A percentile compares a stretch with the other conserved stretches of the same genome.
These are phyloP conservation scores for Pao palembangensis DNA, from an alignment of 2,113 vertebrate genomes.

Conservation along the genomic window DNA sequence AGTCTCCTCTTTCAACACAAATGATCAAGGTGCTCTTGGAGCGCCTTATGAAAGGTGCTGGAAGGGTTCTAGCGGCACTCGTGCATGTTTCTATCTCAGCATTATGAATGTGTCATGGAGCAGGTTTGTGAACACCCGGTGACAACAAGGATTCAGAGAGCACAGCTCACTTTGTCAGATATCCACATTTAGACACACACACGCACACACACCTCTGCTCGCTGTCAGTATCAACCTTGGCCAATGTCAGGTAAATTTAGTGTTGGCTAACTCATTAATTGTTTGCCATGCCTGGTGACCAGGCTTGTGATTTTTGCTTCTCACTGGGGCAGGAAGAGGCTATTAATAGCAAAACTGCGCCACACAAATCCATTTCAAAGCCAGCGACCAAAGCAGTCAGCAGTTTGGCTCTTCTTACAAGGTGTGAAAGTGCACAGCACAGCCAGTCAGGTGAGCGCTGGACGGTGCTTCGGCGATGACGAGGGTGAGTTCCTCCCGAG, in stretches of 20 bases:
- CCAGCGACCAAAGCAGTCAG: conserved; percentile 59
- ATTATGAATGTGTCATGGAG: conserved; percentile 63
- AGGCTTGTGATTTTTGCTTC: conserved; percentile 33
- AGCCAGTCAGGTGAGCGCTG: conserved; percentile 1
- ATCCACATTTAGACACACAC: not conserved
- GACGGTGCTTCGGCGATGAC: not conserved
- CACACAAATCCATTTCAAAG: conserved; percentile 54
- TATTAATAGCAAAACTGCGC: conserved; percentile 66
- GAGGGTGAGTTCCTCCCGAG: not conserved
- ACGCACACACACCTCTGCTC: not conserved
- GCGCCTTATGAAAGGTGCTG: conserved; percentile 48
- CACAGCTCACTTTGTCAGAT: not conserved
- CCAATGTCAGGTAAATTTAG: conserved; percentile 59
- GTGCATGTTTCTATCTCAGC: conserved; percentile 56
- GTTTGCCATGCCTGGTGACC: conserved; percentile 28
- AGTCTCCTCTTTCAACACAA: conserved; percentile 36
- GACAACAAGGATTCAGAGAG: conserved; percentile 12
- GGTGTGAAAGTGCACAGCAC: conserved; percentile 1
- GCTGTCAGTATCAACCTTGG: conserved; percentile 12
- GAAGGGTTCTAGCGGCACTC: conserved; percentile 39
- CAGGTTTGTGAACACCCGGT: conserved; percentile 21
- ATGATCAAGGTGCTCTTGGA: conserved; percentile 45
- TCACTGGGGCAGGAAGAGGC: conserved; percentile 46
- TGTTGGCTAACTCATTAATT: conserved; percentile 19
- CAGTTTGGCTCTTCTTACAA: conserved; percentile 44